Percentiles rank a stretch among this genome's conserved stretches.
These are phyloP conservation scores for Apostichopus japonicus DNA, from an alignment of 35 echinoderm and acorn worm species.

Conservation along the genomic window DNA sequence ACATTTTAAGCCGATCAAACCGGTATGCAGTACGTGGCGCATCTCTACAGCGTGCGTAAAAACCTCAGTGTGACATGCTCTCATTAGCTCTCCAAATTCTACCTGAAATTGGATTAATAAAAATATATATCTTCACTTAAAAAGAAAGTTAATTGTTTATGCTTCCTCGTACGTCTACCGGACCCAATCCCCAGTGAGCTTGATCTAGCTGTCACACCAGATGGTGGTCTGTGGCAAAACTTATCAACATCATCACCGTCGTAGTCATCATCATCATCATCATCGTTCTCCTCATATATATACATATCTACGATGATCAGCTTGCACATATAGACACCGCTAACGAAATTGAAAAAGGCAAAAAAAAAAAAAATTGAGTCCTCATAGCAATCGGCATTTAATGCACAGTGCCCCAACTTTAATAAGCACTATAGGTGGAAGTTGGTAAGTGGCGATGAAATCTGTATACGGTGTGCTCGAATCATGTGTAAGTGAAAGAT, in stretches of 20 bases:
- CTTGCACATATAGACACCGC: neutral
- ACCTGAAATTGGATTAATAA: constrained; percentile 32
- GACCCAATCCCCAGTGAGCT: constrained; percentile 30
- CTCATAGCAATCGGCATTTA: constrained; percentile 12
- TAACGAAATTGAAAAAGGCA: neutral
- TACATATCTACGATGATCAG: neutral
- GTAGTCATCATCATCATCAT: too few relatives aligned
- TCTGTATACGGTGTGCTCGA: neutral
- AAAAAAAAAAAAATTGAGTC: neutral
- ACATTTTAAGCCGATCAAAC: too few relatives aligned
- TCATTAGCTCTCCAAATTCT: neutral
- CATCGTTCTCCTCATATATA: neutral
- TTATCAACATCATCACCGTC: neutral
- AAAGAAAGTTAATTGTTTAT: constrained; percentile 47
- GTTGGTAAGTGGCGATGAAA: constrained; percentile 23
- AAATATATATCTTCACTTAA: constrained; percentile 22
- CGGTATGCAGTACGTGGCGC: too few relatives aligned
- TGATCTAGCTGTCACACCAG: constrained; percentile 25
- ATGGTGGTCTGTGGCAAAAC: constrained; percentile 15
- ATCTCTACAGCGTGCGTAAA: too few relatives aligned
- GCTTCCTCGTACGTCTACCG: neutral
- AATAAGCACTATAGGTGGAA: neutral
- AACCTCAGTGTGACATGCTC: neutral
- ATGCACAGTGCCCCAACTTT: neutral
- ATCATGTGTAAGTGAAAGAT: neutral